These are phyloP conservation scores for Oppia nitens DNA, from an alignment of 1,140 invertebrate genomes.

Conservation along the genomic window DNA sequence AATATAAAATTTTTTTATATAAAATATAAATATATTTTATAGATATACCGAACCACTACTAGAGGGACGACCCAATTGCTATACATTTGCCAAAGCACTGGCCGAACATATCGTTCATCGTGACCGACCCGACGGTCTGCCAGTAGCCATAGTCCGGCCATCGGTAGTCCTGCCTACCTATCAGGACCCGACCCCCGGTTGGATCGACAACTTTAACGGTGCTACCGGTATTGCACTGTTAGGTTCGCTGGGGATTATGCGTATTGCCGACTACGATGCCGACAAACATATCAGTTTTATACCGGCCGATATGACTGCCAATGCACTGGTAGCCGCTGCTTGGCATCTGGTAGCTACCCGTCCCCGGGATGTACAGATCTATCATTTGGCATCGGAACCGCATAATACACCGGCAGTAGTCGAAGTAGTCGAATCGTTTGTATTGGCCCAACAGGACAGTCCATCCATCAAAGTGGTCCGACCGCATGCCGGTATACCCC, in stretches of 20 bases:
- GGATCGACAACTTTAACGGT: constrained; percentile 93
- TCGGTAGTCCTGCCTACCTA: constrained; percentile 81
- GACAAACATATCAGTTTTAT: constrained; percentile 71
- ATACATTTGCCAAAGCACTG: constrained; percentile 62
- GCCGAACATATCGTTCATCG: constrained; percentile 54
- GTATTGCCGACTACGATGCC: constrained; percentile 54
- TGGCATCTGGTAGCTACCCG: constrained; percentile 42
- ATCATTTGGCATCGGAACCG: constrained; percentile 71
- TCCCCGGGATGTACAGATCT: constrained; percentile 49
- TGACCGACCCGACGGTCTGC: constrained; percentile 31
- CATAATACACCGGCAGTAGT: constrained; percentile 43
- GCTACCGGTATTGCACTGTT: constrained; percentile 88
- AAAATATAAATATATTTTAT: no score
- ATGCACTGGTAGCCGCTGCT: constrained; percentile 57
- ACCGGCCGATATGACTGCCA: constrained; percentile 77
- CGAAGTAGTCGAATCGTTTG: not conserved
- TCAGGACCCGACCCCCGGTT: constrained; percentile 77
- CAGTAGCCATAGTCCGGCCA: constrained; percentile 63
- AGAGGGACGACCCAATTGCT: constrained; percentile 57
- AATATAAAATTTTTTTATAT: no score
- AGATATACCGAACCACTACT: constrained; percentile 24
- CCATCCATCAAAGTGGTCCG: not conserved
- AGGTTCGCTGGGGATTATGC: constrained; percentile 65
- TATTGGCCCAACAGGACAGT: not conserved
- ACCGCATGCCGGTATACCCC: not conserved